Percentiles rank a stretch among this genome's conserved stretches.
Evolutionary conservation across 1,140 invertebrate species (phyloP).

Genomic region (Drosophila sucinea): DNA sequence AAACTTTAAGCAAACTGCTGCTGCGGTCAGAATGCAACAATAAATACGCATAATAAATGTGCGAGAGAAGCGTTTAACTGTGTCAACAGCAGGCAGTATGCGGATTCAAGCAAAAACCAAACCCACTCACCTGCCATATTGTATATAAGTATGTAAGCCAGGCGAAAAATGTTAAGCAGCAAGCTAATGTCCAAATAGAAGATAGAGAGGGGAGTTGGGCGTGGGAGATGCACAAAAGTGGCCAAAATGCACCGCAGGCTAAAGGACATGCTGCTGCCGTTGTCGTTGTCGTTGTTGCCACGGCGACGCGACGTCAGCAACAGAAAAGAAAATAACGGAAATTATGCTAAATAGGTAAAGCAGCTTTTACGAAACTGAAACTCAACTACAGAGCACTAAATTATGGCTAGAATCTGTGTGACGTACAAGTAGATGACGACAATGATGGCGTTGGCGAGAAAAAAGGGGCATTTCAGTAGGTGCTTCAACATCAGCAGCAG

Average conservation of each 20-base stretch:
- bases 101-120: constrained; percentile 33
- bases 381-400: constrained; percentile 68
- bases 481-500: constrained; percentile 10
- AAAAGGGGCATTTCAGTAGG: constrained; percentile 5
- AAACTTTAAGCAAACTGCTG: constrained; percentile 51
- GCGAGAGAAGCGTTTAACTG: constrained; percentile 68
- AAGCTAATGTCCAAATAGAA: constrained; percentile 65
- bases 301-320: constrained; percentile 19
- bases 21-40: constrained; percentile 45
- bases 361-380: constrained; percentile 75
- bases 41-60: constrained; percentile 66
- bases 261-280: constrained; percentile 40
- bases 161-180: constrained; percentile 65
- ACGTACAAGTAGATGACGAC: background rate
- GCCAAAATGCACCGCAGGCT: constrained; percentile 49
- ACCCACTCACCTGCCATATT: constrained; percentile 36
- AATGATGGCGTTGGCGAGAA: background rate
- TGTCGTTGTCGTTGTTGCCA: constrained; percentile 29
- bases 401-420: constrained; percentile 46
- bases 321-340: constrained; percentile 58
- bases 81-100: constrained; percentile 63
- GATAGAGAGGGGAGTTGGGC: background rate
- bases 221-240: constrained; percentile 58
- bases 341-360: constrained; percentile 82
- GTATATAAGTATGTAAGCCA: background rate